Base-by-base conservation (phyloP, 2,113 vertebrate species). In the Pholis gunnellus region DNA sequence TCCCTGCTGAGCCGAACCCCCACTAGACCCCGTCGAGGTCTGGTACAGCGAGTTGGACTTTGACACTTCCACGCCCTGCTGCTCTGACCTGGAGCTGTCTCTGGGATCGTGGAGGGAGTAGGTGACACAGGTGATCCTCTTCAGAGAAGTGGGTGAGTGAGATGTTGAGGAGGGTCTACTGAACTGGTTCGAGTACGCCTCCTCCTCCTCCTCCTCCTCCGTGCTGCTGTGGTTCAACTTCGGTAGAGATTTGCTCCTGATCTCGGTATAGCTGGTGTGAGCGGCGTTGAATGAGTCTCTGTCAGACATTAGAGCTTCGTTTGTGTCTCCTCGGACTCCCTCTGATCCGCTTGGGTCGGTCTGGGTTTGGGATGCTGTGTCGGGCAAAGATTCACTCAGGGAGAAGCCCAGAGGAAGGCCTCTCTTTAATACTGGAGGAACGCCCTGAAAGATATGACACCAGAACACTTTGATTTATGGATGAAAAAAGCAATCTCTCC, bases 391-490 rank as follows among this genome's bases (percentile, higher is more conserved):
- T 57, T 72, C 76, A 8, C 84, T 86, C 50, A 79, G 67, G 4
- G 71, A 48, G 68, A 89, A 71, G 14, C 87, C 82, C 13, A 87
- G 59, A 48, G 91, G 80, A 3, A 86, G 48, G 3, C 73, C 18
- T 27, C 88, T 88, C 71, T 91, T 95, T 10, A 93, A 90, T 0
- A 95, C 92, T 3, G 95, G 72, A 25, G 95, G 94, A 0, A 93
- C 82, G 3, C 38, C 84, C 79, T 84, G 44, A n/a, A 71, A 48
- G 17, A 91, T 20, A 54, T 2, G 13, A 42, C 0, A 36, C 9
- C n/a, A 38, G 38, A 27, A 48, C 17, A 40, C 1, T 0, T 11
- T 70, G 71, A 60, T 2, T 7, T 17, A 57, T 31, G 9, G 40
- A 10, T 0, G 76, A 85, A 9, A 40, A 59, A 18, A 64, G 6